Conservation (phyloP, 2,888 invertebrate species). For the Leucozona laternaria region DNA sequence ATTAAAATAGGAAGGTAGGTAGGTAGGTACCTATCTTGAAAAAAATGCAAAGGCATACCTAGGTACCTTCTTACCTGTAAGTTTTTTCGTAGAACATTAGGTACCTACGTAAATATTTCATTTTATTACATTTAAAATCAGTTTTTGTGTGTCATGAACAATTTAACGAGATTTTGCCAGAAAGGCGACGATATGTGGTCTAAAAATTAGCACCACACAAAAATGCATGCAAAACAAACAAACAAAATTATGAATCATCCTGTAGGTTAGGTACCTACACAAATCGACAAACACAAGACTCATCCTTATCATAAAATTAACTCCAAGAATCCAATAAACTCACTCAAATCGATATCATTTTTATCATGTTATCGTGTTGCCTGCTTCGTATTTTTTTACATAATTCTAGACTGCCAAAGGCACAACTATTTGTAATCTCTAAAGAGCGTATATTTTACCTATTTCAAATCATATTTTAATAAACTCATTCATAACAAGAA, state of each 20-base stretch:
- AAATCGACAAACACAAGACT: neutral
- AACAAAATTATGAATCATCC: constrained; percentile 6
- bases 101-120: no score
- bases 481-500: constrained; percentile 9
- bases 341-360: constrained; percentile 24
- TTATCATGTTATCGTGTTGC: constrained; percentile 32
- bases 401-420: neutral
- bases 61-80: no score
- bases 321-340: constrained; percentile 7
- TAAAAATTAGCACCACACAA: neutral
- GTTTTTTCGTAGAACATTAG: no score
- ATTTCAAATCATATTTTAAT: neutral
- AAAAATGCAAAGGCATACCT: no score
- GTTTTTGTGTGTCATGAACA: no score
- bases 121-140: no score
- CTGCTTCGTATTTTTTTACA: neutral
- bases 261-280: no score
- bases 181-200: no score
- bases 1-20: no score
- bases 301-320: constrained; percentile 39
- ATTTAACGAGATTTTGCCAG: no score
- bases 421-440: neutral
- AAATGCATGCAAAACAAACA: neutral
- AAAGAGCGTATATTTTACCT: neutral
- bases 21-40: no score